These are phyloP conservation scores for Pangasius larnaudii DNA, from an alignment of 2,797 vertebrate genomes.

Conservation along the genomic window DNA sequence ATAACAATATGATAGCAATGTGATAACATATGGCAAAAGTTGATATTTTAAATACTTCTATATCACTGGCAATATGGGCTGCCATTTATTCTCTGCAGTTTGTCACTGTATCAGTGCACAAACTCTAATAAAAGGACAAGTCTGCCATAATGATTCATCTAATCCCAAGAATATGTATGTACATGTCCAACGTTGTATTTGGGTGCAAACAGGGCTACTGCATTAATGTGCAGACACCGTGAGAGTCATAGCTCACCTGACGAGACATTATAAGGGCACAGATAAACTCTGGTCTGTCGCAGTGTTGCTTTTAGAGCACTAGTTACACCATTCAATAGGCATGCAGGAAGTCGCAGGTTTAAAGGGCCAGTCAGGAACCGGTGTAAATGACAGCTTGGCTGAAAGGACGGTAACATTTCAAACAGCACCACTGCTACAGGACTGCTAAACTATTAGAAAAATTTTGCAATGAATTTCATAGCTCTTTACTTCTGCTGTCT, in stretches of 20 bases:
- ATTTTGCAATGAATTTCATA: neutral
- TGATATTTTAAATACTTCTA: neutral
- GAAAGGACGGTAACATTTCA: neutral
- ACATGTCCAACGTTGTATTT: neutral
- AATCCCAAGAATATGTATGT: neutral
- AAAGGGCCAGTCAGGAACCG: conserved; percentile 28
- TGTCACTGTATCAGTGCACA: neutral
- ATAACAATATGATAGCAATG: neutral
- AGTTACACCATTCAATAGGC: conserved; percentile 32
- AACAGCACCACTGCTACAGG: neutral
- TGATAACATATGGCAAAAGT: neutral
- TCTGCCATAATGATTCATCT: neutral
- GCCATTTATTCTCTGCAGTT: neutral
- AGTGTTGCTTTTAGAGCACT: conserved; percentile 1
- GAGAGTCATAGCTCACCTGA: conserved; percentile 11
- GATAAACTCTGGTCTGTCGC: neutral
- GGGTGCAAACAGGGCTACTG: neutral
- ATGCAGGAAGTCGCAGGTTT: conserved; percentile 41
- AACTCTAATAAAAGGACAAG: neutral
- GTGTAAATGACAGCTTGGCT: conserved; percentile 13
- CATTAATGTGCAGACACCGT: neutral
- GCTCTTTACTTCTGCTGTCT: neutral
- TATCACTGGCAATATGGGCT: neutral
- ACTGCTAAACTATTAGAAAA: neutral
- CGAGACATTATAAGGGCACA: neutral